Base-by-base conservation (phyloP, 2,888 invertebrate species). In the Scotopteryx bipunctaria region DNA sequence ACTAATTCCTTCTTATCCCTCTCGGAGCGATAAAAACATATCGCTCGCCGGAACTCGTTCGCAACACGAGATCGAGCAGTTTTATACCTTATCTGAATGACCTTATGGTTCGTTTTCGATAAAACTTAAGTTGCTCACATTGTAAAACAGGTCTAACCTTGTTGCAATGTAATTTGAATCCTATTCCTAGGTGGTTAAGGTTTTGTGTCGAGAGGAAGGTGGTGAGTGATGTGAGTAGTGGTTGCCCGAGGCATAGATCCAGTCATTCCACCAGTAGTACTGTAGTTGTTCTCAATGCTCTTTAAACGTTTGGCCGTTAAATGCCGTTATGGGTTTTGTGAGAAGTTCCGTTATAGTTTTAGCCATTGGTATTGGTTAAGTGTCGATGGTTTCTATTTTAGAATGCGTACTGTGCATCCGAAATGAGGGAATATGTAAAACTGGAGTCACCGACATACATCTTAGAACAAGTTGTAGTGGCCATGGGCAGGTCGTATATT, bases 21-120 rank as follows among this genome's bases (percentile, higher is more conserved):
- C 45, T 33, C 25, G 33, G 36, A 23, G 40, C 38, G 43, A 23
- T 43, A 53, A 48, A 48, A 53, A 48, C 43, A 37, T 41, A 45
- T 32, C 43, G 33, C 47, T 49, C 40, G 43, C 16, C 27, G n/a
- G 31, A 40, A 42, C 49, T 37, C 16, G 45, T 35, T 35, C 23
- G 5, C 37, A 15, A 27, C 15, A 21, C 17, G 23, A 4, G 8
- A 19, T 21, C 44, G 16, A 41, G 14, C 9, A 13, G 41, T 16
- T 45, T 32, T 21, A 2, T 11, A 42, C 49, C 41, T 46, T 49
- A 55, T 42, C 13, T 33, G 5, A 11, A 45, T 37, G 16, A 2
- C 0, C 1, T 16, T 55, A 50, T 33, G 41, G 45, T 21, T 21
- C 9, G 25, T n/a, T 42, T 55, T 54, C 23, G 36, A 42, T 43